phyloP scores from a whole-genome alignment of 2,113 vertebrate genomes.

The Megaceryle torquata region DNA sequence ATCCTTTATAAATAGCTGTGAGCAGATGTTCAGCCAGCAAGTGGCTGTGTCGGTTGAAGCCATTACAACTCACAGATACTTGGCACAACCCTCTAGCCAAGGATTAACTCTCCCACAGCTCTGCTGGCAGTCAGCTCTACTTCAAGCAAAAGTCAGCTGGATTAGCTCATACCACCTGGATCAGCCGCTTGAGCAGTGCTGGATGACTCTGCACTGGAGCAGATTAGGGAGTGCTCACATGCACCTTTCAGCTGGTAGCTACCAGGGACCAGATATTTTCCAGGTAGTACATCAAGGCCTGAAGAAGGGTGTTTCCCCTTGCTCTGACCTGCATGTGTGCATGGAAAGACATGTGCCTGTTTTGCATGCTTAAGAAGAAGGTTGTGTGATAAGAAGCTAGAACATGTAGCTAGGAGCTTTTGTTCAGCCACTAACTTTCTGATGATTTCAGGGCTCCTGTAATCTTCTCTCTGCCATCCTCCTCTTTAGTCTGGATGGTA shows the following conservation, averaged over 20 bases:
- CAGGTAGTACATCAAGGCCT: not conserved
- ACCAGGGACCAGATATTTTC: not conserved
- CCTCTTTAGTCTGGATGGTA: not conserved
- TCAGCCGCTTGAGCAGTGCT: not conserved
- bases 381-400: not conserved
- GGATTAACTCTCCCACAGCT: slow-evolving; percentile 39
- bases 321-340: not conserved
- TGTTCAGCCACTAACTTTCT: not conserved
- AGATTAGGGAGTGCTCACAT: not conserved
- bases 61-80: slow-evolving; percentile 42
- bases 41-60: slow-evolving; percentile 5
- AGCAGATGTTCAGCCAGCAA: slow-evolving; percentile 50
- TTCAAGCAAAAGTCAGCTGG: slow-evolving; percentile 12
- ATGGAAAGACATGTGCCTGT: not conserved
- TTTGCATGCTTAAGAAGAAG: not conserved
- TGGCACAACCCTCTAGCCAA: not conserved
- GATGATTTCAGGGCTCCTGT: not conserved
- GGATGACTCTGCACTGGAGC: not conserved
- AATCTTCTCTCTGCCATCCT: not conserved
- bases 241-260: not conserved
- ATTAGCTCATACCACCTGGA: slow-evolving; percentile 51
- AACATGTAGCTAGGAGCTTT: not conserved
- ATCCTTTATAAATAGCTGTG: not conserved
- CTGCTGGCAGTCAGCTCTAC: slow-evolving; percentile 30
- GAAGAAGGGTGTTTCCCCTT: not conserved